Evolutionary conservation across 2,113 vertebrate species (phyloP).

Genomic region (Myrmecophaga tridactyla): DNA sequence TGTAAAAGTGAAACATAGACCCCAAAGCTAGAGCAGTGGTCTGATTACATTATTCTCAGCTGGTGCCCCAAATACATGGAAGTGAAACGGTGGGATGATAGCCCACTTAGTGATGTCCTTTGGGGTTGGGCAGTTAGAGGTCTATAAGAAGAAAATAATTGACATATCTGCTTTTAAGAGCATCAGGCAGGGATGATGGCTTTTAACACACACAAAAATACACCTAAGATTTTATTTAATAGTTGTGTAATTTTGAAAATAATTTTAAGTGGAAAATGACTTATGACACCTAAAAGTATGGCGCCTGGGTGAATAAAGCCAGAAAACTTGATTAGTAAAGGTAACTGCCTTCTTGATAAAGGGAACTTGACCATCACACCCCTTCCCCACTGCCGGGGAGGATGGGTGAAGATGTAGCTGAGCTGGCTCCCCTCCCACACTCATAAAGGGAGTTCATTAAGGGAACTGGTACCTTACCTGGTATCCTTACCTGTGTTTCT

Average conservation of each 20-base stretch:
- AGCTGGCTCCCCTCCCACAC: too few species aligned
- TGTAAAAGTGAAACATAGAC: too few species aligned
- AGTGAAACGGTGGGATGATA: rapidly evolving
- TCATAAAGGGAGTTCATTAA: too few species aligned
- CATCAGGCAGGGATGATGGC: rapidly evolving
- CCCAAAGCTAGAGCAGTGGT: rapidly evolving
- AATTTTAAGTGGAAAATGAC: neutral
- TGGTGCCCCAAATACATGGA: neutral
- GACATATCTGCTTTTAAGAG: neutral
- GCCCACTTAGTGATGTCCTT: rapidly evolving
- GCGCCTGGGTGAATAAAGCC: rapidly evolving
- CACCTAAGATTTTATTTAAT: neutral
- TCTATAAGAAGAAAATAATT: neutral
- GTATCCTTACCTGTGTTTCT: rapidly evolving
- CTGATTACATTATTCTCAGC: neutral
- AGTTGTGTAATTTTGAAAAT: neutral
- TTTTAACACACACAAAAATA: too few species aligned
- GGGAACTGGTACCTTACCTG: neutral
- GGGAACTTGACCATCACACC: rapidly evolving
- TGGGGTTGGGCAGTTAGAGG: rapidly evolving
- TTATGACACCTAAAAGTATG: neutral
- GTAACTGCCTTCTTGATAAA: rapidly evolving
- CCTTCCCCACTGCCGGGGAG: neutral
- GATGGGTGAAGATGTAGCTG: too few species aligned
- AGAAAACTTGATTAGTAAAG: too few species aligned